phyloP scores from a whole-genome alignment of 1,140 invertebrate genomes.

The Dufourea novaeangliae region DNA sequence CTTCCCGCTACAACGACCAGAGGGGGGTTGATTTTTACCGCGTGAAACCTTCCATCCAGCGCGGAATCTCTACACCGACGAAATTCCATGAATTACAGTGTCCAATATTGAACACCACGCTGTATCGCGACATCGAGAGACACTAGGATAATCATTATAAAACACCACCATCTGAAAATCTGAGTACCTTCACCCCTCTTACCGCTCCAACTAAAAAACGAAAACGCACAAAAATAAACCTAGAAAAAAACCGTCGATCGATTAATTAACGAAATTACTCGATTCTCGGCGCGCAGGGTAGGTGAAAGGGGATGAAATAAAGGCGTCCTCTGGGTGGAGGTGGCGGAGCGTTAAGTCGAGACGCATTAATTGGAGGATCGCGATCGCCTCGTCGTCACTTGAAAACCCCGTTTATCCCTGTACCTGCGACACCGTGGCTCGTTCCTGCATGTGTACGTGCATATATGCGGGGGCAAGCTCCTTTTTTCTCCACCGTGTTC shows the following conservation, averaged over 20 bases:
- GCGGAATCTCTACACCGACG: not conserved
- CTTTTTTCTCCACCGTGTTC: constrained; percentile 29
- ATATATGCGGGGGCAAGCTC: constrained; percentile 48
- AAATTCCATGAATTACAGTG: not conserved
- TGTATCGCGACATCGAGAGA: too few relatives aligned
- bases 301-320: too few relatives aligned
- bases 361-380: constrained; percentile 66
- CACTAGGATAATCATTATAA: too few relatives aligned
- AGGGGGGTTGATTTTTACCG: not conserved
- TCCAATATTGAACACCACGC: too few relatives aligned
- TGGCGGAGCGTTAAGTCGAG: constrained; percentile 54
- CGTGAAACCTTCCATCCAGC: too few relatives aligned
- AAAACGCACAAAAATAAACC: not conserved
- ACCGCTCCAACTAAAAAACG: too few relatives aligned
- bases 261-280: constrained; percentile 21
- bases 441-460: too few relatives aligned
- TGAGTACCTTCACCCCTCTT: too few relatives aligned
- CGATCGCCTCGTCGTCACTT: constrained; percentile 50
- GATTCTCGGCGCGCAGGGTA: not conserved
- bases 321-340: not conserved
- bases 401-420: constrained; percentile 51
- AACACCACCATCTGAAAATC: too few relatives aligned
- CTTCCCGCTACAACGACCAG: not conserved
- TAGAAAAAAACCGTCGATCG: not conserved
- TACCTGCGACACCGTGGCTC: constrained; percentile 55